Evolutionary conservation across 2,888 invertebrate species (phyloP).

Genomic region (Tachina fera): DNA sequence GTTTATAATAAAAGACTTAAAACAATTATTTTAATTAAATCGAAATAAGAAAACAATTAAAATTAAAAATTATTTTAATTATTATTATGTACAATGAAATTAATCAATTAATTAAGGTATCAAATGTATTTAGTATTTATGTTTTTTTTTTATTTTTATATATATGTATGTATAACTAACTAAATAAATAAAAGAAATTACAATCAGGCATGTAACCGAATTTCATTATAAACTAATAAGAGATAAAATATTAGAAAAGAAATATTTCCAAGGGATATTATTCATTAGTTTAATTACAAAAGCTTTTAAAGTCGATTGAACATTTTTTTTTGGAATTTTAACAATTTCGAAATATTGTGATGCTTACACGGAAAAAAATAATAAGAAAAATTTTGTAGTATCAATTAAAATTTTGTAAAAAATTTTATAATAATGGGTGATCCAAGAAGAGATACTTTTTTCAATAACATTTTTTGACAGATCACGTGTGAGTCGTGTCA

Average conservation of each 20-base stretch:
- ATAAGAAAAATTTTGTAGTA: no score
- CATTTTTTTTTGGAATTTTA: no score
- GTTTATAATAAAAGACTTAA: conserved; percentile 66
- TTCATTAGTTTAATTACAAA: no score
- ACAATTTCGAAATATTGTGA: no score
- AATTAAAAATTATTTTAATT: conserved; percentile 54
- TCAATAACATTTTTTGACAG: no score
- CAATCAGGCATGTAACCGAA: conserved; percentile 40
- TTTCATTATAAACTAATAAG: background rate
- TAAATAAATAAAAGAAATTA: conserved; percentile 6
- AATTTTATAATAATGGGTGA: no score
- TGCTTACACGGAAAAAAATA: no score
- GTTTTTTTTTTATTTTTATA: conserved; percentile 34
- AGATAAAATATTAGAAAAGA: background rate
- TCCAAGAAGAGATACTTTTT: no score
- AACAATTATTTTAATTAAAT: conserved; percentile 58
- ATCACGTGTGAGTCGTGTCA: no score
- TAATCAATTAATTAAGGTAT: conserved; percentile 51
- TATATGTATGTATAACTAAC: background rate
- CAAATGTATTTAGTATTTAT: conserved; percentile 31
- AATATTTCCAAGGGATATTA: background rate
- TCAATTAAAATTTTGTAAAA: no score
- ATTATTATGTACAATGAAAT: conserved; percentile 50
- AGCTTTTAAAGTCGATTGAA: no score
- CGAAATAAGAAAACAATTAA: conserved; percentile 52